These are phyloP conservation scores for Liparis tanakae DNA, from an alignment of 2,797 vertebrate species.

Conservation along the genomic window DNA sequence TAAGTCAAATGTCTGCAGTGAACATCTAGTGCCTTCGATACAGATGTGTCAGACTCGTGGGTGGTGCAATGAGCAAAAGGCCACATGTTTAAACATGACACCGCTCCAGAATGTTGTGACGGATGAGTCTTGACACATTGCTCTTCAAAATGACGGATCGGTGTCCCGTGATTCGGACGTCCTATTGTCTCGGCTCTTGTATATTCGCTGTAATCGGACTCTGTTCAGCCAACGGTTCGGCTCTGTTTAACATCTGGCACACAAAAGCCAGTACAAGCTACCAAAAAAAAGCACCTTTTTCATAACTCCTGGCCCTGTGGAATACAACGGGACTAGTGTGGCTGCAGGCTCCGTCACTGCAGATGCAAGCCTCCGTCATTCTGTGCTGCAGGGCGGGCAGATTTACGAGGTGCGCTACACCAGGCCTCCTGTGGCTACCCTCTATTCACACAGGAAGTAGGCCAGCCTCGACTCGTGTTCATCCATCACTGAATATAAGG, in stretches of 20 bases:
- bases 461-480: constrained; percentile 58
- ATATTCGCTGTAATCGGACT: constrained; percentile 19
- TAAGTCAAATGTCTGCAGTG: constrained; percentile 3
- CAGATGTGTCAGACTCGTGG: neutral
- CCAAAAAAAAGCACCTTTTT: constrained; percentile 17
- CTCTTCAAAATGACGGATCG: neutral
- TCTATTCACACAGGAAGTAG: constrained; percentile 75
- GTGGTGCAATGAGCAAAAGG: neutral
- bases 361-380: constrained; percentile 63
- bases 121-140: neutral
- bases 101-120: neutral
- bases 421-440: constrained; percentile 71
- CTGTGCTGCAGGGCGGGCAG: constrained; percentile 66
- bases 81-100: neutral
- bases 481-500: constrained; percentile 68
- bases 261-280: constrained; percentile 23
- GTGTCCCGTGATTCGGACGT: neutral
- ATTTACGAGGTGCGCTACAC: constrained; percentile 78
- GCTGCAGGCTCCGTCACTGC: constrained; percentile 67
- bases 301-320: constrained; percentile 41
- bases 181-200: constrained; percentile 6
- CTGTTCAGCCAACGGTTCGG: constrained; percentile 26
- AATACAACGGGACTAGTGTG: constrained; percentile 61
- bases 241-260: constrained; percentile 40
- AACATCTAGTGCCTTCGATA: neutral